phyloP scores from a whole-genome alignment of 2,113 vertebrate species.

The Phyllostomus hastatus region DNA sequence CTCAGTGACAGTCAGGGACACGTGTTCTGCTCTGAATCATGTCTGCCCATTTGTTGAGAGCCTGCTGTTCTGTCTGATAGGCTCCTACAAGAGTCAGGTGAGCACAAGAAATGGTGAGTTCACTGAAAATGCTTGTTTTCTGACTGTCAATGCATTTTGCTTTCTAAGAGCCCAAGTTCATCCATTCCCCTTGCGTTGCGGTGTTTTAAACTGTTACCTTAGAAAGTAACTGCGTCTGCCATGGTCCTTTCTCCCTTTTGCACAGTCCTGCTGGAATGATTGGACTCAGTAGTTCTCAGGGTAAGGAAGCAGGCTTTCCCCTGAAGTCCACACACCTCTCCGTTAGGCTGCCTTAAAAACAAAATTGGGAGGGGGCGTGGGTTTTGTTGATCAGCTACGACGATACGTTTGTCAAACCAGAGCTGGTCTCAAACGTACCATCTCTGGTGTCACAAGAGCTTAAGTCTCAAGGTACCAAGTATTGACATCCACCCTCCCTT shows the following conservation, averaged over 20 bases:
- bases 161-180: conserved; percentile 40
- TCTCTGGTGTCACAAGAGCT: neutral
- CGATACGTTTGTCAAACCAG: neutral
- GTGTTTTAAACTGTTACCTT: neutral
- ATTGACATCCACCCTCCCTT: neutral
- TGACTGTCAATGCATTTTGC: neutral
- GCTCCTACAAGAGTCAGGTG: conserved; percentile 37
- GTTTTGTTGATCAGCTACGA: neutral
- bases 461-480: neutral
- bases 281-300: neutral
- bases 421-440: neutral
- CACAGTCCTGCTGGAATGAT: conserved; percentile 24
- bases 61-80: conserved; percentile 46
- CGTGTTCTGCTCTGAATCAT: neutral
- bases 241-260: neutral
- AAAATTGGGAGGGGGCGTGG: neutral
- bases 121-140: conserved; percentile 53
- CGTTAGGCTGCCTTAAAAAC: neutral
- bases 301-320: neutral
- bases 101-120: conserved; percentile 35
- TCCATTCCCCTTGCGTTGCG: neutral
- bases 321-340: neutral
- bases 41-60: neutral
- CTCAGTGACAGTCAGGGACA: neutral
- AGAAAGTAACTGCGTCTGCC: neutral